phyloP scores from a whole-genome alignment of 1,140 invertebrate species.

The Phymastichus coffea region DNA sequence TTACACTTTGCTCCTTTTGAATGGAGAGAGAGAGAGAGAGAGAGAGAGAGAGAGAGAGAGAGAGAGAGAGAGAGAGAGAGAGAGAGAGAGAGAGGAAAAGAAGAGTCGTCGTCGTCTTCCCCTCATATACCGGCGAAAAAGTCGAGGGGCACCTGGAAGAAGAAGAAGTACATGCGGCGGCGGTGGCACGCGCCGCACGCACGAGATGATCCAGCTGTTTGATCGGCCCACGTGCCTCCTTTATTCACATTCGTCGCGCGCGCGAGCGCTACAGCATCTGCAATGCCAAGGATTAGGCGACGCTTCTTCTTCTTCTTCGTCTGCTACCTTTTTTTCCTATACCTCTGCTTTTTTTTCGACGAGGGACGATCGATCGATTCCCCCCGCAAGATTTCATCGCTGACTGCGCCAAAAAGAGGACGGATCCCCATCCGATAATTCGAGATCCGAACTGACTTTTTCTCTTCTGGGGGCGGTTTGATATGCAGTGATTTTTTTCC shows the following conservation, averaged over 20 bases:
- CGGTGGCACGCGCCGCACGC: constrained; percentile 35
- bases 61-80: not conserved
- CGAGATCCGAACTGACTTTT: too few relatives aligned
- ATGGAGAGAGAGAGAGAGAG: not conserved
- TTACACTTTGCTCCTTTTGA: not conserved
- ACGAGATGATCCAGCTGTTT: constrained; percentile 57
- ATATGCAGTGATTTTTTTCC: too few relatives aligned
- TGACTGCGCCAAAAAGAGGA: not conserved
- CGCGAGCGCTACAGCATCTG: constrained; percentile 40
- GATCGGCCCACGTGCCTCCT: constrained; percentile 48
- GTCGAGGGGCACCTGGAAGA: too few relatives aligned
- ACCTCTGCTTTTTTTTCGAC: not conserved
- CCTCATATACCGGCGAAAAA: too few relatives aligned
- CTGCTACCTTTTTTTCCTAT: not conserved
- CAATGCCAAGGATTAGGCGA: too few relatives aligned
- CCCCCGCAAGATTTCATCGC: constrained; percentile 9
- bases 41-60: not conserved
- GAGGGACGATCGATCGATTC: constrained; percentile 10
- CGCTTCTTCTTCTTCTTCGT: not conserved
- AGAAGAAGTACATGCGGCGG: not conserved
- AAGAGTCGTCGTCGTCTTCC: too few relatives aligned
- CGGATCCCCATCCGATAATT: too few relatives aligned
- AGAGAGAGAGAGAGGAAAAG: not conserved
- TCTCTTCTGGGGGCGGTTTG: too few relatives aligned
- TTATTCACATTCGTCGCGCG: constrained; percentile 6